These are phyloP conservation scores for Onychorhynchus coronatus DNA, from an alignment of 2,113 vertebrate species.

Conservation along the genomic window DNA sequence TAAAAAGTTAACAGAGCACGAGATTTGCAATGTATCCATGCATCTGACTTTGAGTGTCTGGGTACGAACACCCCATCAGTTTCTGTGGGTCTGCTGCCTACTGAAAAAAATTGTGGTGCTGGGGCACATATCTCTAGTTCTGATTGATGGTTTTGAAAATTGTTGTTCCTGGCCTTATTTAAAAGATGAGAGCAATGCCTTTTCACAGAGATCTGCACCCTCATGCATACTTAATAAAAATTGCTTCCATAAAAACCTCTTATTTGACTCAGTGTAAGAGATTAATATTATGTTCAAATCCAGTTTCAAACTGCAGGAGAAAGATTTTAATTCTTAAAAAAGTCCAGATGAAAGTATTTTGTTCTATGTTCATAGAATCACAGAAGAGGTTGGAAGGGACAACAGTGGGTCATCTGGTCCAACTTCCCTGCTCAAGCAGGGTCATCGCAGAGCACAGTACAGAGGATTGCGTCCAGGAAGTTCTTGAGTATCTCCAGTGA, in stretches of 20 bases:
- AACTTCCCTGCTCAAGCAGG: neutral
- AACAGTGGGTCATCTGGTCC: neutral
- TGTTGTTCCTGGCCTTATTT: neutral
- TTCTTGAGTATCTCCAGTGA: neutral
- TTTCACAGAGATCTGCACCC: neutral
- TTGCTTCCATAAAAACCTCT: neutral
- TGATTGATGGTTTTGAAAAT: neutral
- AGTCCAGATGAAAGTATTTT: neutral
- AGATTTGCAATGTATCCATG: neutral
- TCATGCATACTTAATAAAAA: neutral
- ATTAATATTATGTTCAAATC: neutral
- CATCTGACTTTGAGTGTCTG: neutral
- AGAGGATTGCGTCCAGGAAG: neutral
- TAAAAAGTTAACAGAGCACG: neutral
- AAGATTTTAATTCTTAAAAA: neutral
- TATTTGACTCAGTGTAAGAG: neutral
- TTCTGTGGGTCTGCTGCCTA: neutral
- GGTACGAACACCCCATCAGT: neutral
- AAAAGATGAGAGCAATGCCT: neutral
- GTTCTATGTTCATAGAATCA: neutral
- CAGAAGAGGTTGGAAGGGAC: neutral
- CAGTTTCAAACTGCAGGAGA: neutral
- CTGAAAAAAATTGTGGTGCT: neutral
- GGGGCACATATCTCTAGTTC: neutral
- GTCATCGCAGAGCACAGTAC: neutral